phyloP scores from a whole-genome alignment of 2,113 vertebrate genomes.

The Nansenia antarctica region DNA sequence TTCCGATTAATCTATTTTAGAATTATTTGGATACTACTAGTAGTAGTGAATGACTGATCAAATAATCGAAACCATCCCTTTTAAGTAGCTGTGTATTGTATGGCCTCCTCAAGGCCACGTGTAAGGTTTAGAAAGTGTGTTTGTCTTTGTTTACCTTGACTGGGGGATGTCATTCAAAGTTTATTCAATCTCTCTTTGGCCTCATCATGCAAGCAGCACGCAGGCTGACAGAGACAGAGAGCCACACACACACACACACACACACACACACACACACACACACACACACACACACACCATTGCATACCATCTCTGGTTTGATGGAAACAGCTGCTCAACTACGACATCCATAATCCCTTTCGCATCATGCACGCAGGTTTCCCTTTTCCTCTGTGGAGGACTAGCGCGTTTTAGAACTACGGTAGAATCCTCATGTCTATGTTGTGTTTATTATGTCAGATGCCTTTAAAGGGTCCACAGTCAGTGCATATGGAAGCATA shows the following conservation, averaged over 20 bases:
- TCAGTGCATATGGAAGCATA: slow-evolving; percentile 23
- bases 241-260: neutral
- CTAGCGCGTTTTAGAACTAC: slow-evolving; percentile 30
- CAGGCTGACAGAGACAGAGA: neutral
- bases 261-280: neutral
- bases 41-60: too few relatives aligned
- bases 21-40: too few relatives aligned
- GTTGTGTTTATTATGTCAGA: slow-evolving; percentile 69
- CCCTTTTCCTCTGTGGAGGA: slow-evolving; percentile 25
- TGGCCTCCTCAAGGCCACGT: slow-evolving; percentile 1
- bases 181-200: slow-evolving; percentile 20
- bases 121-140: neutral
- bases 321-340: slow-evolving; percentile 16
- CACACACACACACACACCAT: neutral
- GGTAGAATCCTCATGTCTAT: slow-evolving; percentile 7
- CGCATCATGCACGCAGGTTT: slow-evolving; percentile 19
- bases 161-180: slow-evolving; percentile 14
- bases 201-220: neutral
- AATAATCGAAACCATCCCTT: too few relatives aligned
- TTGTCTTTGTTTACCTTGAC: slow-evolving; percentile 8
- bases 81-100: neutral
- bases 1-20: too few relatives aligned
- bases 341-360: slow-evolving; percentile 49
- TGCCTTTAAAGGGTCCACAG: slow-evolving; percentile 60
- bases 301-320: neutral